Base-by-base conservation (phyloP, 1,140 invertebrate genomes). In the Sipha flava region DNA sequence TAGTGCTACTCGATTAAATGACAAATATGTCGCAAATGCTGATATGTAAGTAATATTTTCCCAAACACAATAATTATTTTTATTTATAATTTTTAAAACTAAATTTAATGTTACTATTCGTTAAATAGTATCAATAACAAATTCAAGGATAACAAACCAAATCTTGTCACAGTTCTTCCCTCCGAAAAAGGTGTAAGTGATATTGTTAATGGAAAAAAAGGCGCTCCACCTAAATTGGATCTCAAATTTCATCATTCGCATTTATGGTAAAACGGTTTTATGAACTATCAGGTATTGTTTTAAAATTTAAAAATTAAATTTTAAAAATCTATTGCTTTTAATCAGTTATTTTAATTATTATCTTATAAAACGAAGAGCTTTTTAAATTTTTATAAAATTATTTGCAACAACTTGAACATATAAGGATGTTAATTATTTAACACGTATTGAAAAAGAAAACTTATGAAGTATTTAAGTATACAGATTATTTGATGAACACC, bases 201-300 rank as follows among this genome's bases (percentile, higher is more conserved):
- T 40, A 16, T 18, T 23, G n/a, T 52, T 18, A 52, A 54, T 23
- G 70, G 70, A 16, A 77, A 77, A 7, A 77, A 77, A 59, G 79
- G 47, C 4, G 64, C 45, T 70, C 79, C 79, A 2, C 62, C 62
- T 5, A 66, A 70, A 70, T 54, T 80, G 43, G 79, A 80, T 70
- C 21, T 80, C 0, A 80, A 80, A 43, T 80, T 80, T 70, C 23
- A 80, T 47, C 79, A 80, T 70, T 68, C 79, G 6, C 21, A 70
- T 70, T 52, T 80, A 21, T 80, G 79, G 79, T 80, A 80, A 70
- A 49, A 75, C 16, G 1, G 23, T 21, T 54, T 34, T 73, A 70
- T 70, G 21, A 47, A n/a, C 12, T 70, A 70, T 70, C 66, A 47
- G 7, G 29, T 70, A 70, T 45, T 70, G 49, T 52, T 52, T 23